phyloP scores from a whole-genome alignment of 2,888 invertebrate genomes.

The Camponotus fellah region DNA sequence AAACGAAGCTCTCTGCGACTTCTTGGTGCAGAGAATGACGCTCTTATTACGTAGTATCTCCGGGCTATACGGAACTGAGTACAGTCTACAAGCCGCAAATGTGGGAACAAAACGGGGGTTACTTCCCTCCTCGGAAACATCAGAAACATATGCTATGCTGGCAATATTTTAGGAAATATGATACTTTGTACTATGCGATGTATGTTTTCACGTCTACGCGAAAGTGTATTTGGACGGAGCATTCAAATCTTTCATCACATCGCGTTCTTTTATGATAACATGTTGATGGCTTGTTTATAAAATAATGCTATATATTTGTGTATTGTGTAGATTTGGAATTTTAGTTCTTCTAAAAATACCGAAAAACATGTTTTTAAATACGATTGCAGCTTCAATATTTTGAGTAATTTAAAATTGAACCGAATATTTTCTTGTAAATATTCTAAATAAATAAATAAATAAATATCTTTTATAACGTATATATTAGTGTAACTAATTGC shows the following conservation, averaged over 20 bases:
- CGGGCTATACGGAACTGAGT: constrained; percentile 66
- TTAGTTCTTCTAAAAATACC: background rate
- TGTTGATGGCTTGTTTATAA: background rate
- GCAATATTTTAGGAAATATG: constrained; percentile 59
- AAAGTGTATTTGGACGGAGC: background rate
- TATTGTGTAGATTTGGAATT: background rate
- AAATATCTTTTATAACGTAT: background rate
- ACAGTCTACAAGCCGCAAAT: constrained; percentile 57
- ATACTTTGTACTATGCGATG: constrained; percentile 35
- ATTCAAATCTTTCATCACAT: constrained; percentile 27
- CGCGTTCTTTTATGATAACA: constrained; percentile 9
- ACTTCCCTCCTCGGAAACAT: constrained; percentile 50
- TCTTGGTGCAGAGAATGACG: constrained; percentile 70
- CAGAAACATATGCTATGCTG: constrained; percentile 36
- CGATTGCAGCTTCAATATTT: constrained; percentile 1
- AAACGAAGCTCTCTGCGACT: constrained; percentile 25
- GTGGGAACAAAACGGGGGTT: constrained; percentile 63
- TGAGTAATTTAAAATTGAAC: background rate
- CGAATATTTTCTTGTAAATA: background rate
- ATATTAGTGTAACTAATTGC: background rate
- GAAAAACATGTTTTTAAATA: background rate
- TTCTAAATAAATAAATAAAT: background rate
- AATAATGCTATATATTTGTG: constrained; percentile 12
- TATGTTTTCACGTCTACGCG: constrained; percentile 23
- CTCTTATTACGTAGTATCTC: constrained; percentile 71